phyloP scores from a whole-genome alignment of 2,888 invertebrate genomes.

The Chouioia cunea region DNA sequence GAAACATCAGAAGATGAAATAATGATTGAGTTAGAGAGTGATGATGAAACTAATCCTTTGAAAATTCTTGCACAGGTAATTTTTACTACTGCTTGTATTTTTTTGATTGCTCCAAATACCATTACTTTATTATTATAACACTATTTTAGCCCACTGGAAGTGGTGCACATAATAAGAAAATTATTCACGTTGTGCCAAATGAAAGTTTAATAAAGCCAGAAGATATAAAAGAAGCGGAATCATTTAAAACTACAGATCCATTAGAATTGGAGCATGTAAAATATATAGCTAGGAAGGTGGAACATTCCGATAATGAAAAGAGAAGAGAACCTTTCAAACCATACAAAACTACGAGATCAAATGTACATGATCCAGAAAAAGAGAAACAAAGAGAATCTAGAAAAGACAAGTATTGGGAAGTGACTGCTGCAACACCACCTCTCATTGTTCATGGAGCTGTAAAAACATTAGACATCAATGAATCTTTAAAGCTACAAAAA shows the following conservation, averaged over 20 bases:
- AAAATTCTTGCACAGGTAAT: slow-evolving; percentile 72
- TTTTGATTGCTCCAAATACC: background rate
- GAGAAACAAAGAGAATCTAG: slow-evolving; percentile 67
- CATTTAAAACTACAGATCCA: slow-evolving; percentile 52
- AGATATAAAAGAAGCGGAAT: slow-evolving; percentile 70
- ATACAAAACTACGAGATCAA: slow-evolving; percentile 72
- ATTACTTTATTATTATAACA: slow-evolving; percentile 20
- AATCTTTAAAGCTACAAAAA: slow-evolving; percentile 73
- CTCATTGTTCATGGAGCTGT: slow-evolving; percentile 71
- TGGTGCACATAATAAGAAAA: slow-evolving; percentile 70
- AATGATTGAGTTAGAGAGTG: slow-evolving; percentile 72
- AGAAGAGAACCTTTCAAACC: slow-evolving; percentile 71
- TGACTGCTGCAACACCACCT: slow-evolving; percentile 76
- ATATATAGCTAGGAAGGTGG: slow-evolving; percentile 72
- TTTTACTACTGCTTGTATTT: background rate
- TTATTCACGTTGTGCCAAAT: slow-evolving; percentile 69
- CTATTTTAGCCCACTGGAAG: slow-evolving; percentile 64
- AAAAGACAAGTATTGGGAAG: slow-evolving; percentile 73
- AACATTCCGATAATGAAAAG: slow-evolving; percentile 59
- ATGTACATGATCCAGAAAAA: slow-evolving; percentile 72
- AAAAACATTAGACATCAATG: slow-evolving; percentile 71
- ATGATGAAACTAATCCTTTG: slow-evolving; percentile 73
- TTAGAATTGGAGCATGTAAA: slow-evolving; percentile 69
- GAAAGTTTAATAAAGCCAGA: slow-evolving; percentile 71
- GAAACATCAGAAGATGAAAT: slow-evolving; percentile 60